Base-by-base conservation (phyloP, 2,797 vertebrate species). In the Dromococcyx pavoninus region DNA sequence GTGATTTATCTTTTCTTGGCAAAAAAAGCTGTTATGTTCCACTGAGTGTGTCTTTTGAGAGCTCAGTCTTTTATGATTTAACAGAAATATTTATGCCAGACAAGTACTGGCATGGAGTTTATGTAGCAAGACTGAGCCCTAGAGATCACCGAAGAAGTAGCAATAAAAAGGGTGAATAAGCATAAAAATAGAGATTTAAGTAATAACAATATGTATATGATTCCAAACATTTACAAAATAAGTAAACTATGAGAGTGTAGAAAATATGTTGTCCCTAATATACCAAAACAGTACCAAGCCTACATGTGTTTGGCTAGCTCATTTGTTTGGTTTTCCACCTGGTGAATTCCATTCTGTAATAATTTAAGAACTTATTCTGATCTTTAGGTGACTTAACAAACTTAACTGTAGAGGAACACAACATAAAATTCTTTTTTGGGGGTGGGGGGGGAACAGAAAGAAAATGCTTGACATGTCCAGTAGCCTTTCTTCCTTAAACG, bases 361-460 rank as follows among this genome's bases (percentile, higher is more conserved):
- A 62, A 76, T 53, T 65, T 27, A 39, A 23, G n/a, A 46, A 23
- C 6, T 60, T 80, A 35, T 71, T 44, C 37, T 73, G 0, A 13
- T 58, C 21, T 64, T 83, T 51, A 66, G 3, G 28, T 91, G 32
- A 30, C 11, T n/a, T 86, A 8, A 28, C 61, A 81, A 58, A 37
- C 8, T 57, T 62, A 62, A 4, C 21, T 83, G 22, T 66, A 64
- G 53, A 73, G 15, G 32, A 70, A 7, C 9, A 28, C 3, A 60
- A 13, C 2, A 18, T 44, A 37, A 86, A 58, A 43, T 57, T 37
- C 7, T 53, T 88, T 11, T 1, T 17, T 17, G 18, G 18, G 17
- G 1, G 2, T 5, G 7, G 1, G 4, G n/a, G n/a, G n/a, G n/a
- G 39, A 7, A 13, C 7, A 28, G 24, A 5, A 12, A 39, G 33